phyloP scores from a whole-genome alignment of 2,888 invertebrate genomes.

The Sphaerophoria taeniata region DNA sequence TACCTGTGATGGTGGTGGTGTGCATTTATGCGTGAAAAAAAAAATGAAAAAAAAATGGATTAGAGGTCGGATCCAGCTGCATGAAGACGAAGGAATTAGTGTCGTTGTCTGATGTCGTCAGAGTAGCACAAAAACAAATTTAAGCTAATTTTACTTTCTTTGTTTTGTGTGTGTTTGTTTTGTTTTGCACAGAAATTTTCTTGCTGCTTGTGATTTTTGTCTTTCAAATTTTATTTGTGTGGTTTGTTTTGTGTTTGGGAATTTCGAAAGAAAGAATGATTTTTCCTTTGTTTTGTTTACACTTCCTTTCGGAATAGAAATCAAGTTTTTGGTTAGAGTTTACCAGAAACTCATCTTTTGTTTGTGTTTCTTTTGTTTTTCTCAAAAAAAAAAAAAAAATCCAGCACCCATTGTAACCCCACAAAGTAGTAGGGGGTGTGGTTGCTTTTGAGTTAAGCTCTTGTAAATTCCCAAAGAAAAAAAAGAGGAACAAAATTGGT shows the following conservation, averaged over 20 bases:
- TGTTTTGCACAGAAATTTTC: constrained; percentile 29
- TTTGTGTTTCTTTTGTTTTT: constrained; percentile 25
- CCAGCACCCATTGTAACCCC: constrained; percentile 24
- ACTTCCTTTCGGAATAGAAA: constrained; percentile 61
- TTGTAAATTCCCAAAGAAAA: constrained; percentile 33
- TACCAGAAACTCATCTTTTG: constrained; percentile 48
- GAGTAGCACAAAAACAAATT: not conserved
- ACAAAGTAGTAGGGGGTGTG: constrained; percentile 1
- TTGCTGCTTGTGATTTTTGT: constrained; percentile 20
- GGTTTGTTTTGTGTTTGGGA: constrained; percentile 8
- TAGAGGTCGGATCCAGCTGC: constrained; percentile 15
- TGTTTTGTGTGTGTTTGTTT: constrained; percentile 4
- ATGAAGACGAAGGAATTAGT: constrained; percentile 3
- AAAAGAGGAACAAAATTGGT: constrained; percentile 17
- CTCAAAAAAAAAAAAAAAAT: no score
- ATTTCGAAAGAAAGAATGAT: not conserved
- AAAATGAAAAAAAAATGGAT: not conserved
- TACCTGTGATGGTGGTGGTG: not conserved
- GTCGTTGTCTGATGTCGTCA: not conserved
- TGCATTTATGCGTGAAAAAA: constrained; percentile 28
- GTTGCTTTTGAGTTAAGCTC: constrained; percentile 12
- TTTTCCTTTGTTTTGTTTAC: constrained; percentile 18
- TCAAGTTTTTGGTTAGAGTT: constrained; percentile 61
- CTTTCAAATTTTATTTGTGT: constrained; percentile 12
- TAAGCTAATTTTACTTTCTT: not conserved